Conservation (phyloP, 2,888 invertebrate species). For the Pollenia labialis region DNA sequence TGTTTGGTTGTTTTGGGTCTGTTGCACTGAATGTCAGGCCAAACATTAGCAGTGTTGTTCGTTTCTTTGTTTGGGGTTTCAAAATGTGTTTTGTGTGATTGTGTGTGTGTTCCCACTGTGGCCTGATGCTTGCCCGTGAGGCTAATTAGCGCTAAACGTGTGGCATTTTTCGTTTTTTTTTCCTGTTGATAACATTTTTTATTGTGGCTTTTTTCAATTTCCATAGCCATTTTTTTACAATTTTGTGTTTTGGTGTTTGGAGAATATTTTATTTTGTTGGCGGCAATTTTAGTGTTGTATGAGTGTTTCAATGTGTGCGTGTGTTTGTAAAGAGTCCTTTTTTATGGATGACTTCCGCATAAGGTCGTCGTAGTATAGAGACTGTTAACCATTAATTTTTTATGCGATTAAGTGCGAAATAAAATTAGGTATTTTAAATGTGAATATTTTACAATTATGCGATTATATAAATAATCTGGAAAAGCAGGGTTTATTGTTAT, state of each 20-base stretch:
- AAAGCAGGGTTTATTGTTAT: constrained; percentile 1
- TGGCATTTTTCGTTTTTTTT: constrained; percentile 43
- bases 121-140: constrained; percentile 67
- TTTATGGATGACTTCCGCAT: constrained; percentile 53
- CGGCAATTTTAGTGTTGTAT: constrained; percentile 1
- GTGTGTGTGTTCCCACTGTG: constrained; percentile 7
- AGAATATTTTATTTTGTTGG: constrained; percentile 39
- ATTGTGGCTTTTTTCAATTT: neutral
- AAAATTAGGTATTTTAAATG: constrained; percentile 49
- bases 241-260: constrained; percentile 1
- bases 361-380: constrained; percentile 23
- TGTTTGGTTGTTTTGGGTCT: constrained; percentile 29
- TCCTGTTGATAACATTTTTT: neutral
- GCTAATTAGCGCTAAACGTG: constrained; percentile 72
- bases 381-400: constrained; percentile 60
- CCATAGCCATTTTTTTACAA: neutral
- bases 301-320: neutral
- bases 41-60: constrained; percentile 5
- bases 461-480: neutral
- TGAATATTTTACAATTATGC: neutral
- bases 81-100: constrained; percentile 9
- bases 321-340: constrained; percentile 22
- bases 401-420: constrained; percentile 64
- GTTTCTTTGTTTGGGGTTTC: constrained; percentile 23
- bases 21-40: neutral